Base-by-base conservation (phyloP, 1,140 invertebrate genomes). In the Trichonephila inaurata region DNA sequence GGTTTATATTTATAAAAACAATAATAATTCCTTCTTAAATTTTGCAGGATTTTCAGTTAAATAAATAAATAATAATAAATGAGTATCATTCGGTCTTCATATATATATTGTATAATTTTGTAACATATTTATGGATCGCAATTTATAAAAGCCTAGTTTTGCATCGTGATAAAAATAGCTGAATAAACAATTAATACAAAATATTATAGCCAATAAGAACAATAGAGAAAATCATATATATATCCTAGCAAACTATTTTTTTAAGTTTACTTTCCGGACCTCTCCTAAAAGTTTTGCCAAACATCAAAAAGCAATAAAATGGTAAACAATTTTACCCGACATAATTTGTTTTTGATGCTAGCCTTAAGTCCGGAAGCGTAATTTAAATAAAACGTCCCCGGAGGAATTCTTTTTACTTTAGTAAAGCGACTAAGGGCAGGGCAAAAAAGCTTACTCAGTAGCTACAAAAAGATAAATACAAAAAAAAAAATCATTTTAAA, bases 331-430 rank as follows among this genome's bases (percentile, higher is more conserved):
- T 77, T 77, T 18, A 77, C 6, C 33, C 33, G 28, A 28, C 72
- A 77, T 77, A 77, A 77, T 77, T 77, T 19, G 69, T 33, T 77
- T 77, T 77, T 77, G 28, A 77, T 77, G 28, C 72, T 16, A 40
- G 28, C 14, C 16, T 18, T 33, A 16, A 14, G 33, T 16, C 28
- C 28, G 72, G 33, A 77, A 40, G 72, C 33, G 33, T 40, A 77
- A 77, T 77, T 77, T 77, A 77, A 77, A 77, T 77, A 77, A 77
- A 77, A 77, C 18, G 28, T 28, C 72, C 18, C 72, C 14, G 72
- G 72, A 16, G 21, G 72, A 77, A 40, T 40, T 77, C 28, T 28
- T 24, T 28, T 77, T 77, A 77, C 69, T 28, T 77, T 77, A 77
- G 33, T 14, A 77, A 40, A 40, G 24, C 2, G 72, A 19, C 16